Conservation (phyloP, 2,797 vertebrate genomes). For the Ceyx erithaca region DNA sequence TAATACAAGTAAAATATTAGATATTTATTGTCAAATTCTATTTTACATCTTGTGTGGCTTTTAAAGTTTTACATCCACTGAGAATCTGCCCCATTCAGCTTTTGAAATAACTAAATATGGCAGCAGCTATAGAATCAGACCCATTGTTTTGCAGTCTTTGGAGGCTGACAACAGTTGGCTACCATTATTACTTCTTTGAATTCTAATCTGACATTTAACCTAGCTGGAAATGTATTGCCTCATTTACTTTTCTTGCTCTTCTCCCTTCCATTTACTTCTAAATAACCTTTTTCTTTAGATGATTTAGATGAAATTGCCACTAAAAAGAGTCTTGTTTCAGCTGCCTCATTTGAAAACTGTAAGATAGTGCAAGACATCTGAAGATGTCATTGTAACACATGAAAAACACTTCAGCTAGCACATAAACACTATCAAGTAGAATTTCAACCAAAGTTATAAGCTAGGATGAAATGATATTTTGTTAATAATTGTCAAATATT, state of each 20-base stretch:
- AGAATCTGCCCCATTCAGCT: not conserved
- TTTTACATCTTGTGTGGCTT: not conserved
- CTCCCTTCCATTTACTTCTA: slow-evolving; percentile 44
- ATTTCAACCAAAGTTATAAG: slow-evolving; percentile 63
- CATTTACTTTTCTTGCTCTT: slow-evolving; percentile 3
- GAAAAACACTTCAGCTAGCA: slow-evolving; percentile 65
- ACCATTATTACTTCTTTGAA: slow-evolving; percentile 15
- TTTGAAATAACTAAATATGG: not conserved
- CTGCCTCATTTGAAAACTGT: slow-evolving; percentile 53
- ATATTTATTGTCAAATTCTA: not conserved
- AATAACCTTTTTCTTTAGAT: slow-evolving; percentile 67
- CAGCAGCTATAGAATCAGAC: not conserved
- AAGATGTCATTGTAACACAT: slow-evolving; percentile 65
- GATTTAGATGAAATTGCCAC: slow-evolving; percentile 66
- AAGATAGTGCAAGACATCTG: slow-evolving; percentile 61
- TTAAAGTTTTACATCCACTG: not conserved
- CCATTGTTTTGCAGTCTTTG: not conserved
- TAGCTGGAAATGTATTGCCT: slow-evolving; percentile 54
- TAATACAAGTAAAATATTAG: not conserved
- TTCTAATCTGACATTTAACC: slow-evolving; percentile 63
- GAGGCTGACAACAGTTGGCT: not conserved
- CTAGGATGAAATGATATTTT: slow-evolving; percentile 65
- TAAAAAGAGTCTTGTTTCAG: slow-evolving; percentile 60
- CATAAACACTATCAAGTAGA: slow-evolving; percentile 60
- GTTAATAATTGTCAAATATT: slow-evolving; percentile 69